phyloP scores from a whole-genome alignment of 2,888 invertebrate species.

The Leptinotarsa juncta region DNA sequence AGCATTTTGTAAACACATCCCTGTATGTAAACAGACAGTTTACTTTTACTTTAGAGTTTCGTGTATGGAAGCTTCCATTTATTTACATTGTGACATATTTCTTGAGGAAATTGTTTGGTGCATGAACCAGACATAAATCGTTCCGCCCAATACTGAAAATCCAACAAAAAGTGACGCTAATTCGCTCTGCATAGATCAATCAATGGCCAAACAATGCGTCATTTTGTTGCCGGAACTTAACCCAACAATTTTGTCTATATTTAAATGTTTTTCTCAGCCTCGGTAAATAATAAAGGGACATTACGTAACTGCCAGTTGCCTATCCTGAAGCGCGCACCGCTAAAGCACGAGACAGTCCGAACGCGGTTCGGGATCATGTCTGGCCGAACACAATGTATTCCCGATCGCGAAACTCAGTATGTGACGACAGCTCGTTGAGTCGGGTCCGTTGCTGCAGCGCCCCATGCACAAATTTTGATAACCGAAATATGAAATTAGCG shows the following conservation, averaged over 20 bases:
- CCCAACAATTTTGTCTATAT: constrained; percentile 55
- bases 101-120: background rate
- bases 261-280: constrained; percentile 53
- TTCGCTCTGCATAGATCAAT: constrained; percentile 23
- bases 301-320: constrained; percentile 61
- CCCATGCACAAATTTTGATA: constrained; percentile 33
- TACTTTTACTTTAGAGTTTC: no score
- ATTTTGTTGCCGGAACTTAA: constrained; percentile 52
- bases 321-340: constrained; percentile 51
- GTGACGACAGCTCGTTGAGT: constrained; percentile 58
- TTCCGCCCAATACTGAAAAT: background rate
- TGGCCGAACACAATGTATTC: constrained; percentile 55
- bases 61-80: no score
- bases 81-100: background rate
- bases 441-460: constrained; percentile 31
- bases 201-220: constrained; percentile 32
- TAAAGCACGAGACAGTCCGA: constrained; percentile 52
- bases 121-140: background rate
- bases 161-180: constrained; percentile 16
- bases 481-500: constrained; percentile 37
- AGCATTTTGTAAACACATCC: no score
- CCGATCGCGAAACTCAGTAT: constrained; percentile 60
- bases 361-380: constrained; percentile 59
- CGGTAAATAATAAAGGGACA: constrained; percentile 60
- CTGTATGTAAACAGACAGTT: no score